These are phyloP conservation scores for Malaclemys terrapin DNA, from an alignment of 2,113 vertebrate species.

Conservation along the genomic window DNA sequence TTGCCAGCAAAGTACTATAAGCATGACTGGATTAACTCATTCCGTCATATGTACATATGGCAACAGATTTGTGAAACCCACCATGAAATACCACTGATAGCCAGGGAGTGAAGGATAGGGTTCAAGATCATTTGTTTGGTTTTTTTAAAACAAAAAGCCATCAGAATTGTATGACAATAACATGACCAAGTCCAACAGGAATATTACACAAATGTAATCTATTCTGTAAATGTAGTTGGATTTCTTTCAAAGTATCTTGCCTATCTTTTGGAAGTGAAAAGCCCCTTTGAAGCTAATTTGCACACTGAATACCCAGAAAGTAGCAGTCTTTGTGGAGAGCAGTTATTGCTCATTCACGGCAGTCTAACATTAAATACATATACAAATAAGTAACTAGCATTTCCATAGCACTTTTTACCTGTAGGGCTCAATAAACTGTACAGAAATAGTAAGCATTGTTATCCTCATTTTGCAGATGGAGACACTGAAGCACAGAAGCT, in stretches of 20 bases:
- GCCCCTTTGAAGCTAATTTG: not conserved
- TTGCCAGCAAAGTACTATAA: not conserved
- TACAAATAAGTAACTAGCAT: not conserved
- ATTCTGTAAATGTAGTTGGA: not conserved
- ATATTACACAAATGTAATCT: not conserved
- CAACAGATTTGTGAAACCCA: not conserved
- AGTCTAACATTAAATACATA: not conserved
- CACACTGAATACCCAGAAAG: not conserved
- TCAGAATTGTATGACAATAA: not conserved
- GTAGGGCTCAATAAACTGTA: not conserved
- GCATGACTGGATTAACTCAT: not conserved
- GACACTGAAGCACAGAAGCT: not conserved
- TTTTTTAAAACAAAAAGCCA: not conserved
- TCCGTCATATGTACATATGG: not conserved
- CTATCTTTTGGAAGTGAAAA: not conserved
- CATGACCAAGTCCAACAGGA: not conserved
- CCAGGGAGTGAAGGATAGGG: not conserved
- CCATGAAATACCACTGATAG: not conserved
- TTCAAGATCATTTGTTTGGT: not conserved
- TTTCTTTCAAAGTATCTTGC: not conserved
- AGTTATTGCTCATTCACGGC: not conserved
- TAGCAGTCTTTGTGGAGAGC: not conserved
- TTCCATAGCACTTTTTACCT: not conserved
- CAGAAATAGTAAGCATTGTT: not conserved
- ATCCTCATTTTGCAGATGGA: not conserved